Percentiles rank a stretch among this genome's conserved stretches.
These are phyloP conservation scores for Zaprionus africanus DNA, from an alignment of 1,140 invertebrate species.

Conservation along the genomic window DNA sequence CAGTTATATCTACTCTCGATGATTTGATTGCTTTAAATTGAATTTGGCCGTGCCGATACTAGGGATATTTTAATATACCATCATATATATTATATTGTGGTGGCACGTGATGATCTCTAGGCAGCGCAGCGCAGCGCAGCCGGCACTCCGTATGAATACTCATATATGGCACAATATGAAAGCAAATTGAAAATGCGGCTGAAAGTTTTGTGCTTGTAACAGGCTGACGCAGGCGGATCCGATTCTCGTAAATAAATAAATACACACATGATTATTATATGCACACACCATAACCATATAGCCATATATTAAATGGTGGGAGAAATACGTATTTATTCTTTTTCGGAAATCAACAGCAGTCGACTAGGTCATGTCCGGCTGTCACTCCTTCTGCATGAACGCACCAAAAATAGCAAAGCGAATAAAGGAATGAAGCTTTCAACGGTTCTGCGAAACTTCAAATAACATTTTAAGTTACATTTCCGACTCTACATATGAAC, in stretches of 20 bases:
- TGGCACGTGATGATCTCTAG: conserved; percentile 40
- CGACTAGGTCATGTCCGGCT: conserved; percentile 8
- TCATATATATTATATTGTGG: conserved; percentile 29
- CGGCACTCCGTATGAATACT: conserved; percentile 24
- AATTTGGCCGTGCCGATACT: conserved; percentile 47
- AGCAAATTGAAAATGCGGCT: not conserved
- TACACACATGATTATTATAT: conserved; percentile 11
- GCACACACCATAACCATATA: not conserved
- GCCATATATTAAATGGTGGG: not conserved
- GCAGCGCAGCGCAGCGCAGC: not conserved
- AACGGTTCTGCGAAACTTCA: not conserved
- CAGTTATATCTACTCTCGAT: conserved; percentile 46
- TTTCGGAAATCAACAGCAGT: conserved; percentile 10
- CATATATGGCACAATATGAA: not conserved
- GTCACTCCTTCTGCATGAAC: conserved; percentile 6
- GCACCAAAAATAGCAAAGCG: not conserved
- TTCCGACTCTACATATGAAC: not conserved
- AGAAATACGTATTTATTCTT: conserved; percentile 8
- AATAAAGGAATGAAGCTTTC: not conserved
- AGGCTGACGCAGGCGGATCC: not conserved
- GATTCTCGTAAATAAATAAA: conserved; percentile 9
- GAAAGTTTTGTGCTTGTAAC: conserved; percentile 3
- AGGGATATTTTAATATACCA: conserved; percentile 44
- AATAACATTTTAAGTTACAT: not conserved
- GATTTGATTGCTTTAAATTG: conserved; percentile 63